These are phyloP conservation scores for Brachionus plicatilis DNA, from an alignment of 1,140 invertebrate genomes.

Conservation along the genomic window DNA sequence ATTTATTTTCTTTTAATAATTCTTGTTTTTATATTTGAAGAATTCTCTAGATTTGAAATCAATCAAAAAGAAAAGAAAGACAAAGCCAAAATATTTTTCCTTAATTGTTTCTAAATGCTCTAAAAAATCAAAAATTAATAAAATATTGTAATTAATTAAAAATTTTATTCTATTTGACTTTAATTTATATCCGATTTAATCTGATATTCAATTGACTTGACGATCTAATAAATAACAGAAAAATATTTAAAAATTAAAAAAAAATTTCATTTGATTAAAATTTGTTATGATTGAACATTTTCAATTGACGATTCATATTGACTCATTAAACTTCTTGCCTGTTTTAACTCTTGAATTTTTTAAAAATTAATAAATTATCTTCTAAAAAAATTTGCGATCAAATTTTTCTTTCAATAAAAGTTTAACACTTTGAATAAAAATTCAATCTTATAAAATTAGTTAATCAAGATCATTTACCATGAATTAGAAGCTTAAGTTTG, in stretches of 20 bases:
- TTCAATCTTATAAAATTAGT: not conserved
- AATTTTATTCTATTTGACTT: not conserved
- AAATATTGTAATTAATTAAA: not conserved
- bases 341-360: not conserved
- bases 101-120: not conserved
- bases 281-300: not conserved
- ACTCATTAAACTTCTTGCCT: not conserved
- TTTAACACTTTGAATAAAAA: not conserved
- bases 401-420: too few relatives aligned
- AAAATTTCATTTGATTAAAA: not conserved
- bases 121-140: not conserved
- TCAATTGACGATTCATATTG: not conserved
- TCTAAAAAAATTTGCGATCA: too few relatives aligned
- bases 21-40: not conserved
- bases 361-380: too few relatives aligned
- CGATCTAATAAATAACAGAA: not conserved
- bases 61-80: not conserved
- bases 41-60: not conserved
- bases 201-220: not conserved
- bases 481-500: not conserved
- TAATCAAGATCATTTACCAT: not conserved
- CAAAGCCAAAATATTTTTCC: not conserved
- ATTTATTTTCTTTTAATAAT: not conserved
- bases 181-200: conserved; percentile 3
- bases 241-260: not conserved